Evolutionary conservation across 2,113 vertebrate species (phyloP), one percentile per base, ranked within the genome.

Genomic region (Rhipidura dahli): DNA sequence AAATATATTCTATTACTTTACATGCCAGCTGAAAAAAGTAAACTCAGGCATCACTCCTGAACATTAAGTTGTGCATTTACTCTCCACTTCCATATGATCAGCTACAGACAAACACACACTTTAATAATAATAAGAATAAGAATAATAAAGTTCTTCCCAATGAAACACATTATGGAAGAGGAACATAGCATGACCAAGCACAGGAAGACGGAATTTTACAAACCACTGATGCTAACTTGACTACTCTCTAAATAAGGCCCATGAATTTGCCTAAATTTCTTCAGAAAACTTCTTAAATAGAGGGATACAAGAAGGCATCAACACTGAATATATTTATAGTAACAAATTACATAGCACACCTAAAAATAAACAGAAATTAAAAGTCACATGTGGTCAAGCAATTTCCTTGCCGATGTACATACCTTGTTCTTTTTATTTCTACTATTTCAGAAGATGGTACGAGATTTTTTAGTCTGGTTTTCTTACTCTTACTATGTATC

Each of bases 181-280:
- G 27, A 85, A 91, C 33, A 28, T 24, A 71, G 31, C 0, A 1
- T 22, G 18, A 76, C 10, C 18, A 79, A 33, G 19, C 85, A 68
- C 65, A 56, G 28, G 61, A 86, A 75, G 89, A 91, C 31, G 15
- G 40, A 89, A 92, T 90, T 97, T 93, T 85, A 83, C 72, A 75
- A 91, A 92, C 63, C 33, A 90, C 19, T 47, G 72, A 81, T 87
- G 13, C 24, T 86, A 73, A 79, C 47, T 63, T 56, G 33, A 66
- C 39, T 30, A 15, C 11, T 87, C 8, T 45, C 21, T 42, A 83
- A 57, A 40, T n/a, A 88, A 73, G 57, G 61, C 17, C 53, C 19
- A 49, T 37, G n/a, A 50, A 63, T 87, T 71, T 68, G 5, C 13
- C 22, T 76, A 57, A 6, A 31, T 53, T 81, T 86, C 23, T 54